Conservation (phyloP, 2,888 invertebrate species). For the Pilophorus perplexus region DNA sequence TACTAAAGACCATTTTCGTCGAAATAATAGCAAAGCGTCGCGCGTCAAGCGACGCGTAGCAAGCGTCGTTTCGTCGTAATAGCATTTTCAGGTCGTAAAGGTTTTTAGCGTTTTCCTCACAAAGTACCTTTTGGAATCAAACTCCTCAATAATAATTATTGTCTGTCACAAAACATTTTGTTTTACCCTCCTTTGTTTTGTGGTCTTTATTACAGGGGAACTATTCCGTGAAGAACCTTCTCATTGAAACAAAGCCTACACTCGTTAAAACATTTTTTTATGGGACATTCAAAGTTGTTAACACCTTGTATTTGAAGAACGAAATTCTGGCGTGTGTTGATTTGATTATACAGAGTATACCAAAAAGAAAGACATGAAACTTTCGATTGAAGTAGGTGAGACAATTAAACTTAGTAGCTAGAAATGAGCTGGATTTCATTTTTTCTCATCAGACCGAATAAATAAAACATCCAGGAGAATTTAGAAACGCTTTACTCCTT, state of each 20-base stretch:
- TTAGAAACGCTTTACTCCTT: too few species aligned
- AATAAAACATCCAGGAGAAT: neutral
- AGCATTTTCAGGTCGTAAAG: neutral
- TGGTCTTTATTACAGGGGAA: conserved; percentile 1
- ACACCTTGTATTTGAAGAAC: neutral
- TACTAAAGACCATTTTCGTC: too few species aligned
- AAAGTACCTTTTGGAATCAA: too few species aligned
- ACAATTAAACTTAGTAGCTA: too few species aligned
- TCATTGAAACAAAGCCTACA: neutral
- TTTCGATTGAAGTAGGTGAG: neutral
- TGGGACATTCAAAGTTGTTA: neutral
- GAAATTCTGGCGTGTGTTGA: neutral
- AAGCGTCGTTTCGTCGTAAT: neutral
- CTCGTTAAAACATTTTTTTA: conserved; percentile 4
- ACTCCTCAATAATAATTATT: too few species aligned
- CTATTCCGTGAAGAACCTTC: conserved; percentile 1
- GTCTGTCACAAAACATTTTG: too few species aligned
- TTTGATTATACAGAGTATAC: neutral
- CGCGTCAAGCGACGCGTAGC: neutral
- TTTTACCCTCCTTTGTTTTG: too few species aligned
- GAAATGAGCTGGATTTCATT: too few species aligned
- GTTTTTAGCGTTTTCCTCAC: neutral
- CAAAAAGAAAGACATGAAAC: too few species aligned
- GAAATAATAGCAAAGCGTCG: neutral
- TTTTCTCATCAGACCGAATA: neutral